Percentiles rank a stretch among this genome's conserved stretches.
Evolutionary conservation across 2,797 vertebrate species (phyloP).

Genomic region (Hemitrygon akajei): DNA sequence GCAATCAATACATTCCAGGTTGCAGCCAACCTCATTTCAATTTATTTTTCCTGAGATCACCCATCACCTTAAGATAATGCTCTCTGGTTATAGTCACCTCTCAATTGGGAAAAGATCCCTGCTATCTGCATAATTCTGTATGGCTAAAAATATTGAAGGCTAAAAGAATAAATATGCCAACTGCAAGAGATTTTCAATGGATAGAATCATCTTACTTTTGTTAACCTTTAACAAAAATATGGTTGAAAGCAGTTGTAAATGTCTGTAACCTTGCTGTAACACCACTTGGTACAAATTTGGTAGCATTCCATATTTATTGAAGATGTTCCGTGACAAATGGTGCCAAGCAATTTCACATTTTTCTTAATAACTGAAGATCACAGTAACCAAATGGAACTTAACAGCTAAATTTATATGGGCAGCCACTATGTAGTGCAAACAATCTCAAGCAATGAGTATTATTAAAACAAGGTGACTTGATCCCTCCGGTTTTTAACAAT

Average conservation of each 20-base stretch:
- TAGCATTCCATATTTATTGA: not conserved
- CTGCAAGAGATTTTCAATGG: not conserved
- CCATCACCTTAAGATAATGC: too few relatives aligned
- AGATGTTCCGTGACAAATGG: not conserved
- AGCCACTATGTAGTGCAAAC: too few relatives aligned
- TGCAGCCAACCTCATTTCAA: too few relatives aligned
- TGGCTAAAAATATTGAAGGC: too few relatives aligned
- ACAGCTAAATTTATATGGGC: not conserved
- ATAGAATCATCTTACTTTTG: not conserved
- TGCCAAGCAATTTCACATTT: not conserved
- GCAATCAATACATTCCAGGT: too few relatives aligned
- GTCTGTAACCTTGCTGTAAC: not conserved
- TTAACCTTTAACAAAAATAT: not conserved
- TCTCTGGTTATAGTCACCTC: too few relatives aligned
- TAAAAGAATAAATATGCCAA: not conserved
- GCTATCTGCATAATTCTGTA: too few relatives aligned
- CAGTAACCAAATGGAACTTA: not conserved
- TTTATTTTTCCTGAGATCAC: too few relatives aligned
- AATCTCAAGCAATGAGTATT: too few relatives aligned
- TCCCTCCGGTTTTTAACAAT: not conserved
- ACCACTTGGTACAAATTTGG: too few relatives aligned
- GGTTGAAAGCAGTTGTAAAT: not conserved
- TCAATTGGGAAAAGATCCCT: too few relatives aligned
- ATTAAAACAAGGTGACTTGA: not conserved
- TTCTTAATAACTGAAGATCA: not conserved